Base-by-base conservation (phyloP, 2,113 vertebrate species). In the Notiomystis cincta region DNA sequence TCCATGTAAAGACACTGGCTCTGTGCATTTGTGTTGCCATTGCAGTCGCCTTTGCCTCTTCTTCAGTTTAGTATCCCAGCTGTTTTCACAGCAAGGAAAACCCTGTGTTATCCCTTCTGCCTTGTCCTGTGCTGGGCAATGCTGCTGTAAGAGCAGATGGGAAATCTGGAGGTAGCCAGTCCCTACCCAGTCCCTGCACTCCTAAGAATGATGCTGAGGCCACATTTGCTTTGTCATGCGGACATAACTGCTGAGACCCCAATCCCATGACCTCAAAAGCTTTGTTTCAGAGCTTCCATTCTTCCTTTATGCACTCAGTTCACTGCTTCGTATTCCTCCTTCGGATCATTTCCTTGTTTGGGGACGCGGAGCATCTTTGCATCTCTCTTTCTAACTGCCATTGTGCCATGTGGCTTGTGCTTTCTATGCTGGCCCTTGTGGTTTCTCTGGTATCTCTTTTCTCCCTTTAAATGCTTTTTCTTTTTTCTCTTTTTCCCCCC, bases 261-360 rank as follows among this genome's bases (percentile, higher is more conserved):
- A 96, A 67, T 96, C 95, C 95, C 95, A 93, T 96, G 95, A 95
- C 95, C 90, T 96, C 96, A 75, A 88, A 93, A 93, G 92, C 95
- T 94, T 96, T 96, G 93, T 97, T 95, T 95, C 88, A 93, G 93
- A 80, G 95, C 71, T 90, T 72, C 82, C 64, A 92, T 96, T 94
- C 90, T 97, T 96, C 51, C 75, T 94, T 91, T 90, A 61, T 93
- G 67, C 72, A 62, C 82, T 94, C 90, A 96, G 85, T 86, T 95
- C 95, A 92, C 90, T 86, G 95, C 93, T 81, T 94, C 30, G 0
- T 93, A 86, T 64, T 94, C 60, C 82, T 78, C 79, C 66, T 90
- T 92, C 8, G 5, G 76, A 90, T 94, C n/a, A 67, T 95, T 86
- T 92, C 79, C 93, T 93, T 90, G 66, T 94, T 86, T 1, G 1